phyloP scores from a whole-genome alignment of 2,888 invertebrate genomes.

The Melanchra persicariae region DNA sequence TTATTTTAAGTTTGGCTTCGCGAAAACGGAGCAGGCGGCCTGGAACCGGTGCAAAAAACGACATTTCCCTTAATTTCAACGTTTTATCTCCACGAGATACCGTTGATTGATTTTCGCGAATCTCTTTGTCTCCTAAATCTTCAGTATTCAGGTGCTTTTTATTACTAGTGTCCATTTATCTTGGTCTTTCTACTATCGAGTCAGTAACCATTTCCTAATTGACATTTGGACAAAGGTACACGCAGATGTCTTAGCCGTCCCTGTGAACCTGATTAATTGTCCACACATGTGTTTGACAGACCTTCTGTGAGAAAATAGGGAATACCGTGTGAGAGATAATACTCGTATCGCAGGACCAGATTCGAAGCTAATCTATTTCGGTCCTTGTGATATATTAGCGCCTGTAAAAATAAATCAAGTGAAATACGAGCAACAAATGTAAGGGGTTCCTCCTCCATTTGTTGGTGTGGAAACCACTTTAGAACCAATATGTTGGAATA shows the following conservation, averaged over 20 bases:
- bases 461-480: conserved; percentile 62
- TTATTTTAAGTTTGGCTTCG: conserved; percentile 38
- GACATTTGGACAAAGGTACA: conserved; percentile 71
- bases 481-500: conserved; percentile 57
- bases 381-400: conserved; percentile 63
- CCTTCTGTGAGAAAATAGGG: conserved; percentile 83
- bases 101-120: conserved; percentile 41
- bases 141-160: conserved; percentile 28
- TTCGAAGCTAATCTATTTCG: conserved; percentile 64
- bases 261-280: conserved; percentile 79
- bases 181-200: conserved; percentile 45
- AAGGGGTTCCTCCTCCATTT: conserved; percentile 55
- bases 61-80: conserved; percentile 22
- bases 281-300: conserved; percentile 80
- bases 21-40: conserved; percentile 6
- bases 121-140: conserved; percentile 15
- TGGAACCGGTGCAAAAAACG: conserved; percentile 22
- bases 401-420: conserved; percentile 64
- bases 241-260: conserved; percentile 65
- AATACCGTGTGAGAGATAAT: conserved; percentile 72
- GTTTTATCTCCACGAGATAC: conserved; percentile 32
- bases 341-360: conserved; percentile 66
- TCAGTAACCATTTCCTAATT: conserved; percentile 63
- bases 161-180: conserved; percentile 47
- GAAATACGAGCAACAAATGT: conserved; percentile 65